phyloP scores from a whole-genome alignment of 2,797 vertebrate genomes.

The Sandelia bainsii region DNA sequence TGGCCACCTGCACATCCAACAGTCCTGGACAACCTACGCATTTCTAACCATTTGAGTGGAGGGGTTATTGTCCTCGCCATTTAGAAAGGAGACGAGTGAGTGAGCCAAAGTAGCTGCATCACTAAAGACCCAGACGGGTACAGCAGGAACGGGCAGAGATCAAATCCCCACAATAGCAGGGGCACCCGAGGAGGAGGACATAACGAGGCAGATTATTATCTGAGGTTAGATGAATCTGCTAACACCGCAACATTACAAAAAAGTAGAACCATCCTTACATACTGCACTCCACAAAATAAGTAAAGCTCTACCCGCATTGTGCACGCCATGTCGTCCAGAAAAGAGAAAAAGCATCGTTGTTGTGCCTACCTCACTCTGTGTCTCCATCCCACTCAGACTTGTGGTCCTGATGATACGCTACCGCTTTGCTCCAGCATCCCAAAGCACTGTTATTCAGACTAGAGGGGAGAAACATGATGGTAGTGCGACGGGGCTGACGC shows the following conservation, averaged over 20 bases:
- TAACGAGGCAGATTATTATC: conserved; percentile 1
- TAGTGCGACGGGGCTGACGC: conserved; percentile 60
- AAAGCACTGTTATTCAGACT: conserved; percentile 61
- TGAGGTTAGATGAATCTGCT: conserved; percentile 3
- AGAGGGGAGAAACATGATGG: conserved; percentile 49
- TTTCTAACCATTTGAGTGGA: conserved; percentile 32
- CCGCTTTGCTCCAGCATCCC: conserved; percentile 75
- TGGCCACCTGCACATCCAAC: conserved; percentile 45
- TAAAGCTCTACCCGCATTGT: neutral
- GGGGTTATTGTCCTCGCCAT: conserved; percentile 46
- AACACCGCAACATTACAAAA: conserved; percentile 40
- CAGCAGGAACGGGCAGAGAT: conserved; percentile 27
- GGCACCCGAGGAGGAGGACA: conserved; percentile 33
- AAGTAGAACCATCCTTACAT: conserved; percentile 33
- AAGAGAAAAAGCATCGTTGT: conserved; percentile 21
- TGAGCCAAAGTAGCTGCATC: conserved; percentile 60
- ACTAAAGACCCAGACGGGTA: conserved; percentile 28
- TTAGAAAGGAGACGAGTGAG: conserved; percentile 40
- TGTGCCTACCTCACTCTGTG: conserved; percentile 71
- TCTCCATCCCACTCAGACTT: conserved; percentile 72
- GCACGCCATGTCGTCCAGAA: neutral
- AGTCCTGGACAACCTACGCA: conserved; percentile 54
- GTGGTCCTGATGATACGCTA: conserved; percentile 70
- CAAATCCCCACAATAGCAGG: conserved; percentile 27
- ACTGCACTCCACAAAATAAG: neutral